Evolutionary conservation across 2,888 invertebrate genomes (phyloP).

Genomic region (Augochlorella aurata): DNA sequence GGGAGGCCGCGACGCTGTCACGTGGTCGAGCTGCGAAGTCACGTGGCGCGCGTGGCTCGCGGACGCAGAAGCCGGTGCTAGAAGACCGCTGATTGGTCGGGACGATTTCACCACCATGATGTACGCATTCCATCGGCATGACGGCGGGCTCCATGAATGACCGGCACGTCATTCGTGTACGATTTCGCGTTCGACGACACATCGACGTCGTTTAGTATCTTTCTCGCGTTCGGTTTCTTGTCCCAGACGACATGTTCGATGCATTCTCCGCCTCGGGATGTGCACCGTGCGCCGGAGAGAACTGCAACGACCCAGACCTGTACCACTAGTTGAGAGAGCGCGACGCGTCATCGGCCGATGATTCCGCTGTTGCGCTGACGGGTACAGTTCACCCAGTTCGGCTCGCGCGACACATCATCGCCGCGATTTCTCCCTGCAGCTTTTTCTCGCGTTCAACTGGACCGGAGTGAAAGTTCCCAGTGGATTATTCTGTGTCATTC

Average conservation of each 20-base stretch:
- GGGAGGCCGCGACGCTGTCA: conserved; percentile 65
- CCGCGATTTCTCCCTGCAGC: conserved; percentile 17
- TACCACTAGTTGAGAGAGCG: conserved; percentile 59
- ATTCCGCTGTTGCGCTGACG: conserved; percentile 53
- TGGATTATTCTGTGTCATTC: conserved; percentile 18
- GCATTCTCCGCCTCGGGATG: conserved; percentile 9
- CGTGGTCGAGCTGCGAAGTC: conserved; percentile 75
- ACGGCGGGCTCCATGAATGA: conserved; percentile 79
- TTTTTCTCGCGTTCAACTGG: background rate
- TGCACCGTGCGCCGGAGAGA: conserved; percentile 13
- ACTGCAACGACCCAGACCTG: conserved; percentile 14
- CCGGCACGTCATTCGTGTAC: conserved; percentile 76
- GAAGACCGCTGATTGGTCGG: conserved; percentile 51
- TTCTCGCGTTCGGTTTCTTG: conserved; percentile 7
- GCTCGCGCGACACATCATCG: conserved; percentile 25
- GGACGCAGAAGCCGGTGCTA: conserved; percentile 61
- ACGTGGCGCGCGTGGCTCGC: conserved; percentile 75
- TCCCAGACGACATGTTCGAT: background rate
- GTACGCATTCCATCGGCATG: conserved; percentile 78
- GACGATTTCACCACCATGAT: conserved; percentile 59
- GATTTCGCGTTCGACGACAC: conserved; percentile 70
- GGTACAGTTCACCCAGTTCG: conserved; percentile 13
- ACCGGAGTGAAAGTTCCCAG: conserved; percentile 39
- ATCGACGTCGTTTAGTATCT: conserved; percentile 26
- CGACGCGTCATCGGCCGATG: conserved; percentile 75